Percentiles rank a stretch among this genome's conserved stretches.
phyloP scores from a whole-genome alignment of 2,888 invertebrate species.

The Polietes domitor region DNA sequence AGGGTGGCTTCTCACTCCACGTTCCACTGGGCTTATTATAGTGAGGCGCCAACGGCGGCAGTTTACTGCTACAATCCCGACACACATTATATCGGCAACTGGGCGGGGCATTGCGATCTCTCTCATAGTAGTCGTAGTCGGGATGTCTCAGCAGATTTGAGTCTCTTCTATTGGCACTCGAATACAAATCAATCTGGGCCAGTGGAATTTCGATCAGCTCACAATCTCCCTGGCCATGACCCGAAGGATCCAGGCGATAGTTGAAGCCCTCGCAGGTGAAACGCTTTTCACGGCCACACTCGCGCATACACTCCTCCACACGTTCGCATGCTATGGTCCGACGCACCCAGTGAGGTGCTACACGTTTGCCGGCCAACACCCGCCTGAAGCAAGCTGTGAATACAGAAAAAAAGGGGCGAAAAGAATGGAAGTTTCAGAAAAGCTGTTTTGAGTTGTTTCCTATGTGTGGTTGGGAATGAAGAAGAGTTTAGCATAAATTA shows the following conservation, averaged over 20 bases:
- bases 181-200: conserved; percentile 85
- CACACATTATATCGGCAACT: conserved; percentile 82
- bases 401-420: conserved; percentile 30
- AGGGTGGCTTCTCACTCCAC: conserved; percentile 68
- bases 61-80: conserved; percentile 76
- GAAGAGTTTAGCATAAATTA: conserved; percentile 45
- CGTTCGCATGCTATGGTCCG: conserved; percentile 87
- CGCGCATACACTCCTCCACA: conserved; percentile 88
- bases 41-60: conserved; percentile 70
- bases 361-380: conserved; percentile 87
- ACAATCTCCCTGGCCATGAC: conserved; percentile 88
- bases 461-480: conserved; percentile 4
- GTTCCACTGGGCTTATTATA: conserved; percentile 76
- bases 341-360: conserved; percentile 86
- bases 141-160: conserved; percentile 81
- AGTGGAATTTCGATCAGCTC: conserved; percentile 89
- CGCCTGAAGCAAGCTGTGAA: conserved; percentile 89
- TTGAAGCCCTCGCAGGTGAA: conserved; percentile 93
- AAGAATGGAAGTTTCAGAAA: conserved; percentile 33
- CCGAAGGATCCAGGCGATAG: conserved; percentile 88
- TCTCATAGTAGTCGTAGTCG: conserved; percentile 90
- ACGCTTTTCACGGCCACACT: conserved; percentile 87
- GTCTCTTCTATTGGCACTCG: conserved; percentile 82
- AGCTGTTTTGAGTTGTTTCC: neutral
- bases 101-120: conserved; percentile 87